Percentiles rank a stretch among this genome's conserved stretches.
These are phyloP conservation scores for Tortrix viridana DNA, from an alignment of 2,888 invertebrate species.

Conservation along the genomic window DNA sequence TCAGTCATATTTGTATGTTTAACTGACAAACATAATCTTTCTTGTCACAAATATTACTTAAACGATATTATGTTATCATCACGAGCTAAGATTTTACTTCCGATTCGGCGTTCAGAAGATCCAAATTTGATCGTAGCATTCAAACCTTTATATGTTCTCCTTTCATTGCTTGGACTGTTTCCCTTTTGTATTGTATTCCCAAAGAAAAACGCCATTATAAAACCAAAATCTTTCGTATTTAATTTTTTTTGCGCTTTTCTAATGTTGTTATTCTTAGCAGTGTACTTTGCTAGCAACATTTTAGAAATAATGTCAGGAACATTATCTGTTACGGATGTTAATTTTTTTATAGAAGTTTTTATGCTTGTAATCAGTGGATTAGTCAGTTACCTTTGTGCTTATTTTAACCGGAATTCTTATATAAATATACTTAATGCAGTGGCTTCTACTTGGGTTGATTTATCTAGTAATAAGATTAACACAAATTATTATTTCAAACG, in stretches of 20 bases:
- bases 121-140: conserved; percentile 1
- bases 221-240: neutral
- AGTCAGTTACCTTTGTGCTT: conserved; percentile 2
- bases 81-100: neutral
- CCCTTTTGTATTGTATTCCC: conserved; percentile 4
- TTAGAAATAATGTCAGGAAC: neutral
- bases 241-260: neutral
- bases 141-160: conserved; percentile 6
- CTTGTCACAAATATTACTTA: neutral
- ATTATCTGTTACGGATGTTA: neutral
- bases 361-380: neutral
- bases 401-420: neutral
- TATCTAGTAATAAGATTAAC: neutral
- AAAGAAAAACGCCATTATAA: neutral
- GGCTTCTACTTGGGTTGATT: neutral
- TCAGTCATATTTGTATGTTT: no score
- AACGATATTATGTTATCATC: neutral
- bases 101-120: neutral
- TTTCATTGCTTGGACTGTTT: conserved; percentile 6
- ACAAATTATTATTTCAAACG: neutral
- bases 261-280: neutral
- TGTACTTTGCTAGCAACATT: neutral
- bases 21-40: neutral
- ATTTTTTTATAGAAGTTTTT: neutral
- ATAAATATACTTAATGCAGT: conserved; percentile 1